Conservation (phyloP, 1,140 invertebrate species). For the Apolygus lucorum region DNA sequence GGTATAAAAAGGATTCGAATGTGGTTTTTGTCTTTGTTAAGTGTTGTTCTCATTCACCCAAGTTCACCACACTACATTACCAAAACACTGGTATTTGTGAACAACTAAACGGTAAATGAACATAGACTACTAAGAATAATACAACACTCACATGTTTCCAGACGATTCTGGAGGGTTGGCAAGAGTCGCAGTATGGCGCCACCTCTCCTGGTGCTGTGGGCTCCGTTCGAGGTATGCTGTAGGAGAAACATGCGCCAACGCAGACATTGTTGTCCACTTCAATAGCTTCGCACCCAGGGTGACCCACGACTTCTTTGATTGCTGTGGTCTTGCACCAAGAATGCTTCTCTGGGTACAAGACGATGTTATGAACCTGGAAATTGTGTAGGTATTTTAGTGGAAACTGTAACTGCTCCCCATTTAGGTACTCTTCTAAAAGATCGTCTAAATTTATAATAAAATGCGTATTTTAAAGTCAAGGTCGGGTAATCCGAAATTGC, state of each 20-base stretch:
- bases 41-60: too few species aligned
- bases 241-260: slow-evolving; percentile 59
- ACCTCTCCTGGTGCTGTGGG: slow-evolving; percentile 55
- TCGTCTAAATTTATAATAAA: background rate
- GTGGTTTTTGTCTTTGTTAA: too few species aligned
- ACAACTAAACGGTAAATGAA: too few species aligned
- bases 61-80: too few species aligned
- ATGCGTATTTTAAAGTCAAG: background rate
- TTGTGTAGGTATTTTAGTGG: background rate
- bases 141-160: slow-evolving; percentile 56
- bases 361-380: slow-evolving; percentile 55
- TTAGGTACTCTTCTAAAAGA: background rate
- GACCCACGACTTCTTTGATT: slow-evolving; percentile 55
- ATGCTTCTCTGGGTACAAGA: slow-evolving; percentile 56
- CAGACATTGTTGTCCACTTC: slow-evolving; percentile 60
- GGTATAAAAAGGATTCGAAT: too few species aligned
- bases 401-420: background rate
- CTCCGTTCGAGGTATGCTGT: slow-evolving; percentile 55
- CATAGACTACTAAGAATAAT: too few species aligned
- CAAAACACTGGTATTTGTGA: too few species aligned
- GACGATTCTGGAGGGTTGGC: slow-evolving; percentile 50
- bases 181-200: slow-evolving; percentile 59
- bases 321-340: slow-evolving; percentile 60
- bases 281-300: slow-evolving; percentile 49
- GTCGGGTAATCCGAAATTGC: too few species aligned